These are phyloP conservation scores for Apolygus lucorum DNA, from an alignment of 1,140 invertebrate genomes.

Conservation along the genomic window DNA sequence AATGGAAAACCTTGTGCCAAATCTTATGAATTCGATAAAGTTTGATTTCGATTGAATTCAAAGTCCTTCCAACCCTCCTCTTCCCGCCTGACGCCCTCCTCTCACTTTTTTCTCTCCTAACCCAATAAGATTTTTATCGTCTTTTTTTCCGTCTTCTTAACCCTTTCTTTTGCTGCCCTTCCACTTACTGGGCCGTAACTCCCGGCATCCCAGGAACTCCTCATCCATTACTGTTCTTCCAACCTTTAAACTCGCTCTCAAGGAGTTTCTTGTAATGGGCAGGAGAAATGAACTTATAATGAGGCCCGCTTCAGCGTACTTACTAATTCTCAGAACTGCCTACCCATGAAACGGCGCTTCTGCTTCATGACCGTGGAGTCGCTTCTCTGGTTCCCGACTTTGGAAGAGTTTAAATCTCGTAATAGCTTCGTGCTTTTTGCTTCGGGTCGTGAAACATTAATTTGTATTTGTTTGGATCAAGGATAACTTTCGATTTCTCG, in stretches of 20 bases:
- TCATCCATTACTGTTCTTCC: conserved; percentile 1
- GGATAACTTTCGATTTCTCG: too few species aligned
- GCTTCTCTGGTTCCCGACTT: not conserved
- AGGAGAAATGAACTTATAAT: conserved; percentile 11
- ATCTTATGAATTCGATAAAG: not conserved
- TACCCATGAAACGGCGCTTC: conserved; percentile 10
- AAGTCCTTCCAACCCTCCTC: too few species aligned
- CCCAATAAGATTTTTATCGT: not conserved
- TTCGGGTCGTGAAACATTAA: not conserved
- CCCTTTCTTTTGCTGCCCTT: not conserved
- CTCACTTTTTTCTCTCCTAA: not conserved
- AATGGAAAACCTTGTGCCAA: too few species aligned
- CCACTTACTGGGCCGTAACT: not conserved
- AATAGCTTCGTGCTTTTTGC: not conserved
- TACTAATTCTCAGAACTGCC: conserved; percentile 14
- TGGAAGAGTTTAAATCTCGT: conserved; percentile 9
- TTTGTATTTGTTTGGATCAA: too few species aligned
- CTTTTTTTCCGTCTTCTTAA: not conserved
- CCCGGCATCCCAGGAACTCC: not conserved
- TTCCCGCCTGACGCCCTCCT: not conserved
- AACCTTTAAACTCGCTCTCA: conserved; percentile 1
- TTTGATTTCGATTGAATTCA: not conserved
- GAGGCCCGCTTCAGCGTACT: not conserved
- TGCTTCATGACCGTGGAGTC: not conserved
- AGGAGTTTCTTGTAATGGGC: not conserved